Conservation (phyloP, 37 sponge, comb jelly and placozoan genomes). For the Dysidea cf. avara region DNA sequence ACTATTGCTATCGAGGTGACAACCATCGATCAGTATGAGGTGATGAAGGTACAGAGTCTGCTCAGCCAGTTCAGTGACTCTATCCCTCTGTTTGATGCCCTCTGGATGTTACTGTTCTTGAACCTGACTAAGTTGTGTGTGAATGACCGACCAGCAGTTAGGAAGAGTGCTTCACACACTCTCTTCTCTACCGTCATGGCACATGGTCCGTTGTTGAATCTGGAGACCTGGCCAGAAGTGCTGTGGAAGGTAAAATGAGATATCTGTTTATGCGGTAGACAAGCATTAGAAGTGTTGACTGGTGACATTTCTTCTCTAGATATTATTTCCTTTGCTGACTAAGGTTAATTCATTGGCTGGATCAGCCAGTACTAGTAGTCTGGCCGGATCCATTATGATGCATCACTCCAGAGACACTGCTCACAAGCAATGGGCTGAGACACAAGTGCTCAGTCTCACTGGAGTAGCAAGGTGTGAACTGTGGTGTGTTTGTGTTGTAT, state of each 20-base stretch:
- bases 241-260: conserved; percentile 78
- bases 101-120: conserved; percentile 83
- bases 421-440: conserved; percentile 99
- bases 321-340: conserved; percentile 85
- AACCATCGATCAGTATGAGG: too few species aligned
- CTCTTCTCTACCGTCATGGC: conserved; percentile 92
- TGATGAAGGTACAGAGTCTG: conserved; percentile 4
- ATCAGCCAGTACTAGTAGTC: conserved; percentile 71
- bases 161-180: conserved; percentile 97
- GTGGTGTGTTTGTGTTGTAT: neutral
- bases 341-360: conserved; percentile 56
- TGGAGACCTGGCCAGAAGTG: conserved; percentile 78
- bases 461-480: conserved; percentile 34
- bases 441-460: conserved; percentile 58
- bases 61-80: conserved; percentile 16
- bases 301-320: conserved; percentile 41
- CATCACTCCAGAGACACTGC: conserved; percentile 94
- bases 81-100: conserved; percentile 50
- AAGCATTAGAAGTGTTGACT: neutral
- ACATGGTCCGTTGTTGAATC: conserved; percentile 81
- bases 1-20: neutral
- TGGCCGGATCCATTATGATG: conserved; percentile 64
- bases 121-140: conserved; percentile 83
- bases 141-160: conserved; percentile 83
- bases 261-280: neutral